Evolutionary conservation across 2,113 vertebrate genomes (phyloP).

Genomic region (Amblyornis subalaris): DNA sequence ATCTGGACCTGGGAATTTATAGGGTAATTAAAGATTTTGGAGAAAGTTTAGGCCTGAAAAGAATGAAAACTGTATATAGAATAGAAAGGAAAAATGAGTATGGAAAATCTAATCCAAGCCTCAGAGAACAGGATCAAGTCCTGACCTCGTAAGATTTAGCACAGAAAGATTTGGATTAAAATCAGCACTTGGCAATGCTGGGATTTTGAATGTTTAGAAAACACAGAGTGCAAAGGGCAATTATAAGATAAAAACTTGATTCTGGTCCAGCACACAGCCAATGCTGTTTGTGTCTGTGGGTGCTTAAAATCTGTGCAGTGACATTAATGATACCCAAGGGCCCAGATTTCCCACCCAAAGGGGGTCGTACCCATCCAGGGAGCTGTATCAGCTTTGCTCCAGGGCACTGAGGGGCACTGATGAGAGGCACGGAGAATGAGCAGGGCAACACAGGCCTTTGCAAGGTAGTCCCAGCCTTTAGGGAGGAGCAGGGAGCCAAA

Average conservation of each 20-base stretch:
- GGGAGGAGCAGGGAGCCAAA: background rate
- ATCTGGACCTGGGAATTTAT: background rate
- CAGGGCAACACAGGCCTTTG: background rate
- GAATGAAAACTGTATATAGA: background rate
- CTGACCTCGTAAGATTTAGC: conserved; percentile 11
- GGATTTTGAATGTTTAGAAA: conserved; percentile 24
- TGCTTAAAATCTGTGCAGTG: background rate
- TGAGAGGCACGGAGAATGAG: background rate
- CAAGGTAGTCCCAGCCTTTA: background rate
- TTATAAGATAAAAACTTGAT: background rate
- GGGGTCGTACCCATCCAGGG: background rate
- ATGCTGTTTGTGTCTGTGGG: background rate
- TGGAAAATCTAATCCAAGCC: conserved; percentile 1
- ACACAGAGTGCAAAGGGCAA: background rate
- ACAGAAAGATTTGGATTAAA: background rate
- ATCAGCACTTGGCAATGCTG: background rate
- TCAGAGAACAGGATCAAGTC: background rate
- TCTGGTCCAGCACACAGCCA: background rate
- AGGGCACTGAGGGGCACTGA: background rate
- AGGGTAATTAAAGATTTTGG: background rate
- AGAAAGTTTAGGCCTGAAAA: conserved; percentile 22
- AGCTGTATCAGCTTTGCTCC: background rate
- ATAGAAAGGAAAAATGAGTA: background rate
- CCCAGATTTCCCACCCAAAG: background rate
- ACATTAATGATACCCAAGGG: accelerated